These are phyloP conservation scores for Hypotaenidia okinawae DNA, from an alignment of 2,797 vertebrate genomes.

Conservation along the genomic window DNA sequence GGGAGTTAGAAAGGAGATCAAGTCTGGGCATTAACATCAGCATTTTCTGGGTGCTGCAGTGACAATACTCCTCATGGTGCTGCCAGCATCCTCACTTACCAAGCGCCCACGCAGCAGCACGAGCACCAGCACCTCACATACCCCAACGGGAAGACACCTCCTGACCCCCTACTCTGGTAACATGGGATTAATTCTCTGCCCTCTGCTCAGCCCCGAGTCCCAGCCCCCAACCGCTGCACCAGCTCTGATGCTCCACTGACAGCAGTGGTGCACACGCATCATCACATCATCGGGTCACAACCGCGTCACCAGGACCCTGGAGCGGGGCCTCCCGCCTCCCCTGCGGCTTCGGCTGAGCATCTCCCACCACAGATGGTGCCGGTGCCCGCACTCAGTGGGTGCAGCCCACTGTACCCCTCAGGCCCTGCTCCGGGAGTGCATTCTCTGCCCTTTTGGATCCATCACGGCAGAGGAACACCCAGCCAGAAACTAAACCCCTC, in stretches of 20 bases:
- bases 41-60: not conserved
- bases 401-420: not conserved
- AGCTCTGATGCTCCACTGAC: fast-evolving
- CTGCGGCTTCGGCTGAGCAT: fast-evolving
- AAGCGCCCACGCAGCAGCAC: not conserved
- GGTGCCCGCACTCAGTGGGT: too few species aligned
- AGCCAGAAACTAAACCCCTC: not conserved
- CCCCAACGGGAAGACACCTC: not conserved
- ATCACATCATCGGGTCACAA: not conserved
- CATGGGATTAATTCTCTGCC: not conserved
- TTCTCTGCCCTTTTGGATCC: not conserved
- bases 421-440: not conserved
- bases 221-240: not conserved
- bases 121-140: not conserved
- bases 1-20: not conserved
- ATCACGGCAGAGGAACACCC: fast-evolving
- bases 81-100: not conserved
- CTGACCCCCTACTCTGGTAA: not conserved
- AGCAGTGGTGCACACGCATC: fast-evolving
- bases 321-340: too few species aligned
- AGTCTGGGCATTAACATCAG: not conserved
- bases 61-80: not conserved
- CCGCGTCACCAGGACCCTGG: fast-evolving
- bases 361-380: not conserved
- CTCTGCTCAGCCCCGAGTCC: not conserved